Evolutionary conservation across 2,888 invertebrate genomes (phyloP).

Genomic region (Tachystola acroxantha): DNA sequence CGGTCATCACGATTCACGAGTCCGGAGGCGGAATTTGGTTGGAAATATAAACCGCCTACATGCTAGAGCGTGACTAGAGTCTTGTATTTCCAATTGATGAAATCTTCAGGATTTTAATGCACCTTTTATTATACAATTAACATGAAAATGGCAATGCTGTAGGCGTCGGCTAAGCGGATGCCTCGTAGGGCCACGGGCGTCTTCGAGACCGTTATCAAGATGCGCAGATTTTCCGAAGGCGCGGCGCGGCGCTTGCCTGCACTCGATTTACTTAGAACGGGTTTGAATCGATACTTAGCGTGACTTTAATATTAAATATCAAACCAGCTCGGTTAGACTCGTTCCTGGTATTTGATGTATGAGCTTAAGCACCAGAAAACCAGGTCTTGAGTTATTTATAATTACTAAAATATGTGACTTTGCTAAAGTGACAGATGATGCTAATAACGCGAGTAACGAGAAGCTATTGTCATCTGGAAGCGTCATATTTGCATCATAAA

Average conservation of each 20-base stretch:
- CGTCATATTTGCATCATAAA: slow-evolving; percentile 11
- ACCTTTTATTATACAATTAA: slow-evolving; percentile 1
- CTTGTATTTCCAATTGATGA: no score
- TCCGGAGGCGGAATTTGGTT: no score
- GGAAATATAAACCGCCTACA: no score
- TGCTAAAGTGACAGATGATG: no score
- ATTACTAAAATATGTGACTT: no score
- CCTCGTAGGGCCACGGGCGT: slow-evolving; percentile 1
- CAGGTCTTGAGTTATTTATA: no score
- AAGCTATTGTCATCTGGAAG: background rate
- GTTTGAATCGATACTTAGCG: slow-evolving; percentile 1
- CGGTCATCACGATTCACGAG: no score
- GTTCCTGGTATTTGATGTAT: no score
- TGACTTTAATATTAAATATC: background rate
- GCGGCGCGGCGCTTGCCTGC: background rate
- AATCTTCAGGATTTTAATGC: background rate
- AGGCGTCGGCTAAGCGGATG: slow-evolving; percentile 5
- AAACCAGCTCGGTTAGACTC: background rate
- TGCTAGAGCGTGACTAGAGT: no score
- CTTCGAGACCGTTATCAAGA: slow-evolving; percentile 10
- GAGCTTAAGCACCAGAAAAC: no score
- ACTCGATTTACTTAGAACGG: background rate
- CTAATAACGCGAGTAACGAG: background rate
- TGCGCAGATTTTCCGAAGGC: slow-evolving; percentile 5
- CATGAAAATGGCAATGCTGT: slow-evolving; percentile 7